phyloP scores from a whole-genome alignment of 2,113 vertebrate species.

The Cariama cristata region DNA sequence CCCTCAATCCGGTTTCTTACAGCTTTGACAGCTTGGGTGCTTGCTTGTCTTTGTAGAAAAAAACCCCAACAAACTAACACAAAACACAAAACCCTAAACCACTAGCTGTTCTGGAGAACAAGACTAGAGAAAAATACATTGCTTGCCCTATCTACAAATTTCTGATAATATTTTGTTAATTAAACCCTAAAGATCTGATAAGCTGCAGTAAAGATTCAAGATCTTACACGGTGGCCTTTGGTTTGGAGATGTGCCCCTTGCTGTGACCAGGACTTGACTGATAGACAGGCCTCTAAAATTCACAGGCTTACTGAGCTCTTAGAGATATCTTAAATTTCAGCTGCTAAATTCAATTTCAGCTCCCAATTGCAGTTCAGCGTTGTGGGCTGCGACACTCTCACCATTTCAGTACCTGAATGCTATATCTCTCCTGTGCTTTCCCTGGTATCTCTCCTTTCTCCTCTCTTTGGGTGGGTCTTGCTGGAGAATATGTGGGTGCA shows the following conservation, averaged over 20 bases:
- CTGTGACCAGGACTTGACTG: neutral
- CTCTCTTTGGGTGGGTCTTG: neutral
- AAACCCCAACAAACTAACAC: accelerated
- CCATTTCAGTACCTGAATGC: neutral
- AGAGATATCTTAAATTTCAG: neutral
- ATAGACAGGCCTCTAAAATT: neutral
- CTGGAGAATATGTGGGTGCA: neutral
- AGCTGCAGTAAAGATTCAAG: neutral
- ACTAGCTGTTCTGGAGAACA: neutral
- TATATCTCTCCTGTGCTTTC: neutral
- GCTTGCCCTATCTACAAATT: neutral
- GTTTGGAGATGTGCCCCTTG: neutral
- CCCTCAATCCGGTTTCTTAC: neutral
- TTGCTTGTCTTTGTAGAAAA: neutral
- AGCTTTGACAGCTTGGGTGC: neutral
- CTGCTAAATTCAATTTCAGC: neutral
- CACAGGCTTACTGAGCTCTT: neutral
- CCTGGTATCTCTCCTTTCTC: neutral
- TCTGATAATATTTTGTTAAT: neutral
- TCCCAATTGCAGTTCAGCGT: neutral
- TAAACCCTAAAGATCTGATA: neutral
- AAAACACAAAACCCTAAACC: accelerated
- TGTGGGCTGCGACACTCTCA: neutral
- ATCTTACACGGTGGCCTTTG: neutral
- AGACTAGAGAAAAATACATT: neutral